Percentiles rank a stretch among this genome's conserved stretches.
Conservation (phyloP, 1,140 invertebrate species). For the Venturia canescens region DNA sequence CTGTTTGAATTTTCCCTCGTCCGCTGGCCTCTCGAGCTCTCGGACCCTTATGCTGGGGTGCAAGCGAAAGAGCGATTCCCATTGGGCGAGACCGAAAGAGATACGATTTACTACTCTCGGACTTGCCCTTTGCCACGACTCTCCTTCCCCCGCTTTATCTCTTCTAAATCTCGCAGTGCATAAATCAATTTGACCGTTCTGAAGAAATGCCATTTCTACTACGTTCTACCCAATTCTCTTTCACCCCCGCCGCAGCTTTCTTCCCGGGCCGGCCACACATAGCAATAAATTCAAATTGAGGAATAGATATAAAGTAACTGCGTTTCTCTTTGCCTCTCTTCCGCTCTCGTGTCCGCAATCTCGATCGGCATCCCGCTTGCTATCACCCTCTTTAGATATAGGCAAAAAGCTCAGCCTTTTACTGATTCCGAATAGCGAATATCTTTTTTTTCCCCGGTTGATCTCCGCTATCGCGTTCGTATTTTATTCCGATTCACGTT, state of each 20-base stretch:
- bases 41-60: background rate
- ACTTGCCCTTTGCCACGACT: constrained; percentile 19
- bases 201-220: constrained; percentile 30
- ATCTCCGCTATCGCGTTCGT: background rate
- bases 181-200: constrained; percentile 40
- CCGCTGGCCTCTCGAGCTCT: background rate
- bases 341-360: background rate
- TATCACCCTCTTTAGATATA: background rate
- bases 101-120: constrained; percentile 37
- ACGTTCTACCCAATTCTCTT: background rate
- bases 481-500: background rate
- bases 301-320: constrained; percentile 7
- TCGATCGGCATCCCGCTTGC: background rate
- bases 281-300: constrained; percentile 13
- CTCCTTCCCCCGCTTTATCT: background rate
- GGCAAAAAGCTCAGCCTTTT: background rate
- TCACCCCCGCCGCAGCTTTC: constrained; percentile 2
- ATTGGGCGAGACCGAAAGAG: background rate
- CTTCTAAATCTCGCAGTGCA: constrained; percentile 5
- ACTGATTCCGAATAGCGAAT: constrained; percentile 14
- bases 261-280: background rate
- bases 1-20: background rate
- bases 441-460: constrained; percentile 16
- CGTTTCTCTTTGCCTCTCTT: no score
- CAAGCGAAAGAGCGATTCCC: background rate